These are phyloP conservation scores for Catocala nupta DNA, from an alignment of 2,888 invertebrate species.

Conservation along the genomic window DNA sequence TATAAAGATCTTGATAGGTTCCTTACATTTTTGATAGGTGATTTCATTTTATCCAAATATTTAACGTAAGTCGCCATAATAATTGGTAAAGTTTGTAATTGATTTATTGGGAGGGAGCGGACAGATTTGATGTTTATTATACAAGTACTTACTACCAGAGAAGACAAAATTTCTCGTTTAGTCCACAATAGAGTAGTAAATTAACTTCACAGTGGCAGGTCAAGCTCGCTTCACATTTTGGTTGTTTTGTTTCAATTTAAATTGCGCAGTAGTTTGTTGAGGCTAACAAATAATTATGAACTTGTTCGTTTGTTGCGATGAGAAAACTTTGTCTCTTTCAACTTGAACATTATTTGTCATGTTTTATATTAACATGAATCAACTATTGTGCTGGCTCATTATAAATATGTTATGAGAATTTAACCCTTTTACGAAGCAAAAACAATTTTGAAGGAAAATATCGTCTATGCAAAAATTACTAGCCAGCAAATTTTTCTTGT, in stretches of 20 bases:
- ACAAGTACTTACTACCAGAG: constrained; percentile 10
- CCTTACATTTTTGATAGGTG: constrained; percentile 29
- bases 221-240: constrained; percentile 69
- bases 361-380: constrained; percentile 45
- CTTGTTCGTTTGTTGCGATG: constrained; percentile 72
- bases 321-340: constrained; percentile 72
- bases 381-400: constrained; percentile 28
- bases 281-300: constrained; percentile 79
- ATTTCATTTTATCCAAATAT: constrained; percentile 39
- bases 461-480: constrained; percentile 37
- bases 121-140: constrained; percentile 16
- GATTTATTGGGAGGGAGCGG: constrained; percentile 34
- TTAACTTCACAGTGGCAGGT: constrained; percentile 67
- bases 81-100: constrained; percentile 26
- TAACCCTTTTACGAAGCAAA: constrained; percentile 33
- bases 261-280: constrained; percentile 65
- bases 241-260: constrained; percentile 80
- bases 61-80: constrained; percentile 20
- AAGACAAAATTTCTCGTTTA: constrained; percentile 33
- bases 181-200: constrained; percentile 52
- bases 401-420: constrained; percentile 39
- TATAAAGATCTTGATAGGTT: constrained; percentile 26
- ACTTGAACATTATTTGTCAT: constrained; percentile 62
- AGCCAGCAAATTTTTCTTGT: constrained; percentile 27
- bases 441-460: constrained; percentile 43